Percentiles rank a stretch among this genome's conserved stretches.
Conservation (phyloP, 2,113 vertebrate species). For the Podocnemis expansa region DNA sequence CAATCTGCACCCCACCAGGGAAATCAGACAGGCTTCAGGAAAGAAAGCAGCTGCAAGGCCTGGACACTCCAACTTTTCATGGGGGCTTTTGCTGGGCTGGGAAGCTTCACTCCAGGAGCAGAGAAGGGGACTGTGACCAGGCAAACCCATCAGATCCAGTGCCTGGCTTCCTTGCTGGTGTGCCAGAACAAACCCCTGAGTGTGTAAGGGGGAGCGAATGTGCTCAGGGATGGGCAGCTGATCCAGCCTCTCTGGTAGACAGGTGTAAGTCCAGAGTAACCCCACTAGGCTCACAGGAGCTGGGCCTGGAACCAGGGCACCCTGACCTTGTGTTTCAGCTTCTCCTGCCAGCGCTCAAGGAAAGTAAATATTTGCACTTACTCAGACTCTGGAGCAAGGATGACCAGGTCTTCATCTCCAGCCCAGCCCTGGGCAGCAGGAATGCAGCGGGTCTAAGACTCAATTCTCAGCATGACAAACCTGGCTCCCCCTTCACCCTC, state of each 20-base stretch:
- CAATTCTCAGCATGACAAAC: background rate
- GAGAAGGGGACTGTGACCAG: background rate
- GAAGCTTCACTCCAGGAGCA: background rate
- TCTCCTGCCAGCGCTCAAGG: background rate
- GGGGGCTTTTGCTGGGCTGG: background rate
- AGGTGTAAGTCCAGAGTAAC: background rate
- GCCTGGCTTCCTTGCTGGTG: background rate
- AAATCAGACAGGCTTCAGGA: background rate
- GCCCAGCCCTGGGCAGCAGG: background rate
- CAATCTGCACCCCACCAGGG: background rate
- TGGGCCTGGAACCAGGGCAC: background rate
- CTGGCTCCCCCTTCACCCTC: background rate
- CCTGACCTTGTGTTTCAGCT: background rate
- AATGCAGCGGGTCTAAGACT: background rate
- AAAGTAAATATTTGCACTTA: constrained; percentile 47
- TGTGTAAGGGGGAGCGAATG: background rate
- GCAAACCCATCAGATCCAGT: background rate
- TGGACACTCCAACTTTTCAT: background rate
- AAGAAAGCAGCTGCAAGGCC: background rate
- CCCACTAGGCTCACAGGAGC: background rate
- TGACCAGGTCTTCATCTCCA: constrained; percentile 74
- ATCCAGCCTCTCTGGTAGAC: background rate
- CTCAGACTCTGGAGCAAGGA: constrained; percentile 75
- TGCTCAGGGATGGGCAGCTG: background rate
- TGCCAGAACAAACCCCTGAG: background rate